Conservation (phyloP, 2,888 invertebrate species). For the Parelbella ahira region DNA sequence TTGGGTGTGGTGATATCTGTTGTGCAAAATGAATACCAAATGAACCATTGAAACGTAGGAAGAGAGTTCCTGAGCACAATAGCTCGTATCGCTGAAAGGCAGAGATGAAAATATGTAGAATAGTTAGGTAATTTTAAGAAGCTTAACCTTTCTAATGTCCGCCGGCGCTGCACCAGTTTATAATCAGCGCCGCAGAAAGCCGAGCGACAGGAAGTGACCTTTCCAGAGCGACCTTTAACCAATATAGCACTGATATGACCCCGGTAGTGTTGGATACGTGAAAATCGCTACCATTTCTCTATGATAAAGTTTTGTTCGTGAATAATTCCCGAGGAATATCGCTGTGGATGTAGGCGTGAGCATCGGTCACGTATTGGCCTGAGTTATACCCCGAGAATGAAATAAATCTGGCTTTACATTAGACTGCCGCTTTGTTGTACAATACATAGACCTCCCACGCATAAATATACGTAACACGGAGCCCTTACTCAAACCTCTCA, state of each 20-base stretch:
- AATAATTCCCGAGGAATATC: conserved; percentile 42
- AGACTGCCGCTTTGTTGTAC: conserved; percentile 37
- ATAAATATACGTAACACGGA: conserved; percentile 24
- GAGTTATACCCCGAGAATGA: conserved; percentile 66
- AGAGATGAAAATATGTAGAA: conserved; percentile 30
- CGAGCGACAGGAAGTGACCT: conserved; percentile 68
- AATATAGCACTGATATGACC: conserved; percentile 56
- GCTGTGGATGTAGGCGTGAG: conserved; percentile 59
- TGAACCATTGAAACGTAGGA: conserved; percentile 8
- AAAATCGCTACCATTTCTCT: conserved; percentile 66
- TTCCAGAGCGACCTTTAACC: conserved; percentile 63
- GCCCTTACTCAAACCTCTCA: conserved; percentile 17
- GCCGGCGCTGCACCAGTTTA: conserved; percentile 63
- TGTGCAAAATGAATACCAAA: conserved; percentile 19
- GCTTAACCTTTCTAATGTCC: conserved; percentile 41
- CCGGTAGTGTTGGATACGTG: conserved; percentile 51
- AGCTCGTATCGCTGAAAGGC: conserved; percentile 26
- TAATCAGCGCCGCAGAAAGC: conserved; percentile 62
- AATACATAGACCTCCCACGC: conserved; percentile 56
- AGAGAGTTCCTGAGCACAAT: conserved; percentile 8
- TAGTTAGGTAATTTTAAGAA: conserved; percentile 29
- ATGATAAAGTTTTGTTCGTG: conserved; percentile 48
- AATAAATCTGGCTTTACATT: conserved; percentile 64
- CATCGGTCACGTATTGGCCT: conserved; percentile 73
- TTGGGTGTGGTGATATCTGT: conserved; percentile 21